Conservation (phyloP, 53 echinoderm and acorn worm genomes). For the Zoroaster sp. region DNA sequence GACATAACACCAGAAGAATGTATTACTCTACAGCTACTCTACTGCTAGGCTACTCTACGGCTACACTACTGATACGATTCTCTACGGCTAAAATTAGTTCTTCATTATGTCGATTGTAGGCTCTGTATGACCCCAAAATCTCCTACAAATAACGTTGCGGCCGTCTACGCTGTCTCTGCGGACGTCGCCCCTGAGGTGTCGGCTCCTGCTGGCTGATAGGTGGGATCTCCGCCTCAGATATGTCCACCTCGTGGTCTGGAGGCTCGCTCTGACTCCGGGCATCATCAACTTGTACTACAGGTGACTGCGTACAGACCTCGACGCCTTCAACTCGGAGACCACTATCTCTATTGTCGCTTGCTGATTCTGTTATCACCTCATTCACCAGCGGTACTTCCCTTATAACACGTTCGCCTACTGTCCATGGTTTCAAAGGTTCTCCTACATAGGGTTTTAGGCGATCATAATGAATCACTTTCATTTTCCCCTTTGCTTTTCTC, state of each 20-base stretch:
- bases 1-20: background rate
- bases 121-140: no score
- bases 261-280: no score
- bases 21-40: background rate
- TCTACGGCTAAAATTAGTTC: no score
- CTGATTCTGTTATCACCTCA: background rate
- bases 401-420: background rate
- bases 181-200: background rate
- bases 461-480: conserved; percentile 29
- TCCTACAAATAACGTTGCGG: background rate
- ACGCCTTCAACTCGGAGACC: background rate
- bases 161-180: background rate
- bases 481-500: background rate
- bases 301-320: no score
- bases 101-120: no score
- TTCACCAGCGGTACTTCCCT: background rate
- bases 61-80: background rate
- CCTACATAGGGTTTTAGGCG: background rate
- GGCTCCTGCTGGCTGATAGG: background rate
- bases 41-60: background rate
- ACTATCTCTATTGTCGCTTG: background rate
- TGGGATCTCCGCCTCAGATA: background rate
- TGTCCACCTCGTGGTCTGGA: background rate
- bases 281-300: no score
- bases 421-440: background rate